Evolutionary conservation across 2,113 vertebrate species (phyloP), one percentile per base, ranked within the genome.

Genomic region (Antigone vipio): DNA sequence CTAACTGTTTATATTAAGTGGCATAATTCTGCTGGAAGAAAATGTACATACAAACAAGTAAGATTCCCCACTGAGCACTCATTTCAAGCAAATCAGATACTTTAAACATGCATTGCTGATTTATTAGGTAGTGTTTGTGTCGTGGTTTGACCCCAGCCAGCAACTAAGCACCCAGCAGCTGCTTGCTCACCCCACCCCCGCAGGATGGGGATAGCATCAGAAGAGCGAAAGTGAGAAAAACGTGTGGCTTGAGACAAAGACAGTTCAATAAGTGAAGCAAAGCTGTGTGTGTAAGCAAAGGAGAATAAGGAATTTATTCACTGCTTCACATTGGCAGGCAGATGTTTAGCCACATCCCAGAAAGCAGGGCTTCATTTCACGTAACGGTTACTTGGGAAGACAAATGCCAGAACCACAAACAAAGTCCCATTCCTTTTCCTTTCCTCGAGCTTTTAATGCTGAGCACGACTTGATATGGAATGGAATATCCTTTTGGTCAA

Each of bases 321-420:
- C 15, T 19, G 2, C 35, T 44, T 89, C 7, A 4, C 10, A 42
- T 42, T 0, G 0, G 5, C 1, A 1, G 5, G 32, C 26, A 59
- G 17, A 47, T 63, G 7, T 66, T 92, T 24, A 87, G 59, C 24
- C 55, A 71, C 59, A 62, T 67, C 24, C 5, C 8, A 5, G 60
- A 44, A 53, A 67, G 17, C 6, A 47, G 9, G 21, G 13, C 17
- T 81, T 94, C 50, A 34, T 55, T 74, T 74, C 55, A 18, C 0
- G 0, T 52, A 45, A 15, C 2, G 0, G 6, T 78, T 87, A 32
- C 15, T 55, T 59, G 22, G 29, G 32, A 93, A 87, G 47, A 62
- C 50, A 63, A 81, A n/a, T 29, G 35, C 42, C 12, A 11, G 86
- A 84, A 76, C 34, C 7, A 32, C 29, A 44, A 53, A 73, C 26